Conservation (phyloP, 1,140 invertebrate species). For the Ceratina japonica region DNA sequence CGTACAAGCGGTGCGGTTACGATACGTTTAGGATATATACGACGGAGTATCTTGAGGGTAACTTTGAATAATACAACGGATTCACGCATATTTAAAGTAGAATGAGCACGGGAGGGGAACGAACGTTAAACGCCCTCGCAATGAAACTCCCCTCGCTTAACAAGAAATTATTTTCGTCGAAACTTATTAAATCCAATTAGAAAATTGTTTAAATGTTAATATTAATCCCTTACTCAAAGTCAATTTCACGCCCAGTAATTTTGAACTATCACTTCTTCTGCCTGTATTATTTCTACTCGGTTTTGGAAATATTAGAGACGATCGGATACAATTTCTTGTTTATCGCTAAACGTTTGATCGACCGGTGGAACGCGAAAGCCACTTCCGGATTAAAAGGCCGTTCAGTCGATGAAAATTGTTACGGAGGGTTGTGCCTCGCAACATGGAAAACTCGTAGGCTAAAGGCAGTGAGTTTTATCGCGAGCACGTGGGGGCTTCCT, state of each 20-base stretch:
- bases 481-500: constrained; percentile 71
- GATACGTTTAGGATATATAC: constrained; percentile 63
- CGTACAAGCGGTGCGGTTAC: constrained; percentile 49
- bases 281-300: neutral
- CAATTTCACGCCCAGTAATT: too few species aligned
- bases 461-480: constrained; percentile 68
- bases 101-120: constrained; percentile 17
- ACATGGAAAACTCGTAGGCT: constrained; percentile 12
- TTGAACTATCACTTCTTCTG: too few species aligned
- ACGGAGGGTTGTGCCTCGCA: neutral
- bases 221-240: neutral
- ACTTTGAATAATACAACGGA: constrained; percentile 68
- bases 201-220: neutral
- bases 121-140: constrained; percentile 6
- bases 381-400: constrained; percentile 31
- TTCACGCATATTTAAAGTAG: constrained; percentile 60
- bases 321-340: neutral
- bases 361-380: neutral
- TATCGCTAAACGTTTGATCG: neutral
- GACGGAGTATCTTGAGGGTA: constrained; percentile 39
- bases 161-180: constrained; percentile 1
- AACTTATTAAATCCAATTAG: neutral
- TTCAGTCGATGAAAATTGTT: constrained; percentile 23
- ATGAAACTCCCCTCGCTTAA: constrained; percentile 33
- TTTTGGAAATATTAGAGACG: neutral